phyloP scores from a whole-genome alignment of 2,888 invertebrate genomes.

The Caenorhabditis sulstoni region DNA sequence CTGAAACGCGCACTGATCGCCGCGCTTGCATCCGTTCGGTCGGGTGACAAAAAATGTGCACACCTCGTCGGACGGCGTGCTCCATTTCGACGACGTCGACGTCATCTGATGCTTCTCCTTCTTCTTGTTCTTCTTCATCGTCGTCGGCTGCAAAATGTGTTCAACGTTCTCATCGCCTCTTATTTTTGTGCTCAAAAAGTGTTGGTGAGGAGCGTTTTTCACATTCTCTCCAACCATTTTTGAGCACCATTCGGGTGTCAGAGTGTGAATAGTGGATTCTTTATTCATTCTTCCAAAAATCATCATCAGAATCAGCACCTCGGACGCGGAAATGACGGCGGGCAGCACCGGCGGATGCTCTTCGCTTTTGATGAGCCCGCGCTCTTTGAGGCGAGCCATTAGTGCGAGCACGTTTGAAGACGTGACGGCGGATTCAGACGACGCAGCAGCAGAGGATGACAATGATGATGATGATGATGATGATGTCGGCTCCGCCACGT shows the following conservation, averaged over 20 bases:
- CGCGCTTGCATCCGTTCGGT: conserved; percentile 26
- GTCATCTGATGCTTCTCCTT: too few relatives aligned
- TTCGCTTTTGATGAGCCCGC: conserved; percentile 26
- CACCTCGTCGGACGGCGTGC: neutral
- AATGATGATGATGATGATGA: neutral
- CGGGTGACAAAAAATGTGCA: conserved; percentile 24
- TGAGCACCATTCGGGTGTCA: too few relatives aligned
- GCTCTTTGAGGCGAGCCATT: conserved; percentile 36
- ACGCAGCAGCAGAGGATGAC: neutral
- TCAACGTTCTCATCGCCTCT: too few relatives aligned
- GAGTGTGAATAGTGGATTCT: too few relatives aligned
- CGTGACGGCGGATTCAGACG: neutral
- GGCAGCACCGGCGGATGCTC: neutral
- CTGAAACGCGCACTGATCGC: conserved; percentile 30
- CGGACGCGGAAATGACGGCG: neutral
- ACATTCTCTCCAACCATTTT: too few relatives aligned
- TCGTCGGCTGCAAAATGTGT: too few relatives aligned
- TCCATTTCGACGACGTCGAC: too few relatives aligned
- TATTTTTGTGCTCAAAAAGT: too few relatives aligned
- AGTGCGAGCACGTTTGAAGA: conserved; percentile 5
- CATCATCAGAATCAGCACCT: neutral
- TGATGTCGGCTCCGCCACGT: neutral
- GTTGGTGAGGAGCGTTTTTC: too few relatives aligned
- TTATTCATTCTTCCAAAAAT: too few relatives aligned
- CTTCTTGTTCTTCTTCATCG: too few relatives aligned